These are phyloP conservation scores for Ochotona curzoniae DNA, from an alignment of 2,113 vertebrate species.

Conservation along the genomic window DNA sequence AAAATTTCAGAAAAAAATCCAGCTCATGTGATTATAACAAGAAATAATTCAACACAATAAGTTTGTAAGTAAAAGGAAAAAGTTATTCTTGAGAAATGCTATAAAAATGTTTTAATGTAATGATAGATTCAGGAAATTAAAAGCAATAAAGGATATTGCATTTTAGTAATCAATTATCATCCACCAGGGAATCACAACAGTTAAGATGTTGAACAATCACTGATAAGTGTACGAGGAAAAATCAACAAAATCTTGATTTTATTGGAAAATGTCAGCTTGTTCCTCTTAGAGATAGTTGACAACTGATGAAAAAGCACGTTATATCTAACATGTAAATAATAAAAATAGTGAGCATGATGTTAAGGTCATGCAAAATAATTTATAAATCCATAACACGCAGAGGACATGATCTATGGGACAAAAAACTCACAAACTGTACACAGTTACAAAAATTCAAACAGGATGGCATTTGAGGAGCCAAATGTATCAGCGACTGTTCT, in stretches of 20 bases:
- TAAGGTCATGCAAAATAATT: background rate
- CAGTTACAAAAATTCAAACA: background rate
- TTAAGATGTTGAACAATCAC: background rate
- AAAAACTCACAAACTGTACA: background rate
- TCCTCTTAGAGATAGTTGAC: conserved; percentile 21
- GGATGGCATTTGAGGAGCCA: background rate
- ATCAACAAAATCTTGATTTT: background rate
- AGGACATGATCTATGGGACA: background rate
- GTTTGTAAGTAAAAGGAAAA: background rate
- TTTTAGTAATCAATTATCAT: background rate
- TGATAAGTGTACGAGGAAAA: conserved; percentile 8
- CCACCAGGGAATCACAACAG: background rate
- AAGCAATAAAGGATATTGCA: background rate
- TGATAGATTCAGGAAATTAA: background rate
- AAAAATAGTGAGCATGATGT: background rate
- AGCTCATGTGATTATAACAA: background rate
- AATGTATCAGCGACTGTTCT: background rate
- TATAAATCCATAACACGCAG: background rate
- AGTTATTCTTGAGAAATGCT: background rate
- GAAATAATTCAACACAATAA: background rate
- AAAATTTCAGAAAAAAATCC: background rate
- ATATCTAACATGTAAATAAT: background rate
- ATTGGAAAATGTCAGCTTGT: background rate
- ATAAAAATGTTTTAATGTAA: background rate
- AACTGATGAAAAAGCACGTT: background rate